Evolutionary conservation across 2,797 vertebrate genomes (phyloP).

Genomic region (Bradypodion pumilum): DNA sequence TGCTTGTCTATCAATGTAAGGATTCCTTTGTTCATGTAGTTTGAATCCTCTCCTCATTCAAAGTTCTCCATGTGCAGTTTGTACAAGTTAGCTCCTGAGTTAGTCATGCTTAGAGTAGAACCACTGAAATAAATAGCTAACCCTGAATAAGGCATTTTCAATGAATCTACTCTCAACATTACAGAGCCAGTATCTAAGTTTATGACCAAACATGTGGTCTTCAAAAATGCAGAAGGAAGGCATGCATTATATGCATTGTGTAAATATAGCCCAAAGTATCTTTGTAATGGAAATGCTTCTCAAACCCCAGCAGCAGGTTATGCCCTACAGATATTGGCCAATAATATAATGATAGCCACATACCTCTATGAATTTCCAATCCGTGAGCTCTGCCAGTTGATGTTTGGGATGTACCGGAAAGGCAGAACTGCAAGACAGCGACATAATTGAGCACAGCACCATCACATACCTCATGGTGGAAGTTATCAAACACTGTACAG

Average conservation of each 20-base stretch:
- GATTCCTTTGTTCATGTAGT: background rate
- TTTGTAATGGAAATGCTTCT: background rate
- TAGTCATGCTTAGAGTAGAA: background rate
- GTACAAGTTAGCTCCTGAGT: background rate
- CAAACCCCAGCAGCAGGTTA: background rate
- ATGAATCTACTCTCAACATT: background rate
- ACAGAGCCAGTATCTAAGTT: background rate
- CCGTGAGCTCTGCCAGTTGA: background rate
- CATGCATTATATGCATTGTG: background rate
- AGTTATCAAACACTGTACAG: background rate
- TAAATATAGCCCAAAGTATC: background rate
- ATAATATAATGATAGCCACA: background rate
- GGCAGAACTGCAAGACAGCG: background rate
- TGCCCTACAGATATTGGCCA: background rate
- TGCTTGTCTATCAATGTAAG: too few relatives aligned
- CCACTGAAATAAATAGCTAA: too few relatives aligned
- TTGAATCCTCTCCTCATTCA: too few relatives aligned
- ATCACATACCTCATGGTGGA: background rate
- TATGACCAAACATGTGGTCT: background rate
- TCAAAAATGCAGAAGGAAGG: background rate
- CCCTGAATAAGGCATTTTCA: background rate
- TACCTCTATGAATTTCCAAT: constrained; percentile 16
- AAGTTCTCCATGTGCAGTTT: background rate
- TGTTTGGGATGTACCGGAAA: background rate
- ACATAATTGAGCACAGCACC: background rate